Percentiles rank a stretch among this genome's conserved stretches.
These are phyloP conservation scores for Brenthis ino DNA, from an alignment of 2,888 invertebrate genomes.

Conservation along the genomic window DNA sequence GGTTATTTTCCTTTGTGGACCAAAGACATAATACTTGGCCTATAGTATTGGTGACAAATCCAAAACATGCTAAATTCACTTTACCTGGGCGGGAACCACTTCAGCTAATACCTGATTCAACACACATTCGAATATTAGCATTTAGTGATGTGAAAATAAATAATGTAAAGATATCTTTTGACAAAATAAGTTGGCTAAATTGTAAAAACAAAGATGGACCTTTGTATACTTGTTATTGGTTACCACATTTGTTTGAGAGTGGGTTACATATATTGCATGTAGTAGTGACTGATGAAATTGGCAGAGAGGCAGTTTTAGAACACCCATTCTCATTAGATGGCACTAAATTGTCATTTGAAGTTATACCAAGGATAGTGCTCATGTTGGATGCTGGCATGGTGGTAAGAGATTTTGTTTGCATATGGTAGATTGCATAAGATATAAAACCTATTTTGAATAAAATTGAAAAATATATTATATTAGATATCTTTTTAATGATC, in stretches of 20 bases:
- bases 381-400: slow-evolving; percentile 89
- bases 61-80: slow-evolving; percentile 90
- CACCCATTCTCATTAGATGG: slow-evolving; percentile 92
- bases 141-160: slow-evolving; percentile 87
- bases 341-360: slow-evolving; percentile 84
- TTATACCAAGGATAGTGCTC: slow-evolving; percentile 87
- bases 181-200: slow-evolving; percentile 84
- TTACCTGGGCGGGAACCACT: slow-evolving; percentile 89
- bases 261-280: slow-evolving; percentile 88
- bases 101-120: slow-evolving; percentile 85
- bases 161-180: slow-evolving; percentile 85
- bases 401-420: slow-evolving; percentile 79
- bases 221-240: slow-evolving; percentile 88
- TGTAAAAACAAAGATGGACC: slow-evolving; percentile 85
- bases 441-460: no score
- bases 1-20: slow-evolving; percentile 92
- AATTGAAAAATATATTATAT: no score
- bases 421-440: no score
- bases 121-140: slow-evolving; percentile 90
- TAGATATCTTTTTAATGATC: no score
- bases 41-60: slow-evolving; percentile 92
- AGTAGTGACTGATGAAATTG: slow-evolving; percentile 81
- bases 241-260: slow-evolving; percentile 83
- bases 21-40: slow-evolving; percentile 90
- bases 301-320: slow-evolving; percentile 77